Evolutionary conservation across 2,888 invertebrate genomes (phyloP).

Genomic region (Drosophila diplacantha): DNA sequence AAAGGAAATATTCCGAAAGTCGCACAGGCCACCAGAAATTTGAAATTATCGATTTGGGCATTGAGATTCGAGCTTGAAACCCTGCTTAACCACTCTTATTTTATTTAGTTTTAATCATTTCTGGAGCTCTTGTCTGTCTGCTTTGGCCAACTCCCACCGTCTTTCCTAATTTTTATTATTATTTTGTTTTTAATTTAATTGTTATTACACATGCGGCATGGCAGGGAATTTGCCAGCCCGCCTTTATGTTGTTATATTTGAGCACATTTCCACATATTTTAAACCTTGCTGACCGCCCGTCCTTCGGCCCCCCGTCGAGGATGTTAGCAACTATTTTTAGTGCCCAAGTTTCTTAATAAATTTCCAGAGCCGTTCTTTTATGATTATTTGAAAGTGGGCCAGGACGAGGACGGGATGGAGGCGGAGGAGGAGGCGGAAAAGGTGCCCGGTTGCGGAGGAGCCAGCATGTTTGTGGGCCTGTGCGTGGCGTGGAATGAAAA

Average conservation of each 20-base stretch:
- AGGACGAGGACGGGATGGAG: not conserved
- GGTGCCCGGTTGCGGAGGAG: slow-evolving; percentile 5
- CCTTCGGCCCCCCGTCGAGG: not conserved
- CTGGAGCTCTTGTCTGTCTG: not conserved
- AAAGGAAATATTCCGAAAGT: not conserved
- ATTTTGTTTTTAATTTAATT: not conserved
- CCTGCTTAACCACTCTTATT: not conserved
- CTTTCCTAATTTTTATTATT: not conserved
- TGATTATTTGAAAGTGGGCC: slow-evolving; percentile 37
- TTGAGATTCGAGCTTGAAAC: not conserved
- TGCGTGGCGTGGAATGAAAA: slow-evolving; percentile 25
- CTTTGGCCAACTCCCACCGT: not conserved
- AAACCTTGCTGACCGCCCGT: not conserved
- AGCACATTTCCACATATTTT: slow-evolving; percentile 6
- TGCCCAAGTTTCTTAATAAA: slow-evolving; percentile 47
- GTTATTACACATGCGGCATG: not conserved
- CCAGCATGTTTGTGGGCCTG: slow-evolving; percentile 5
- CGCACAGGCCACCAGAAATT: not conserved
- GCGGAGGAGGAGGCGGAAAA: not conserved
- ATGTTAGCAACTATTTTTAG: slow-evolving; percentile 41
- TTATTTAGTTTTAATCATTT: not conserved
- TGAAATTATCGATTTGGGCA: slow-evolving; percentile 3
- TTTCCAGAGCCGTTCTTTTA: slow-evolving; percentile 41
- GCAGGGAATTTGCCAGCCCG: not conserved
- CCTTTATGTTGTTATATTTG: not conserved